Evolutionary conservation across 2,888 invertebrate genomes (phyloP).

Genomic region (Pyrgus malvae): DNA sequence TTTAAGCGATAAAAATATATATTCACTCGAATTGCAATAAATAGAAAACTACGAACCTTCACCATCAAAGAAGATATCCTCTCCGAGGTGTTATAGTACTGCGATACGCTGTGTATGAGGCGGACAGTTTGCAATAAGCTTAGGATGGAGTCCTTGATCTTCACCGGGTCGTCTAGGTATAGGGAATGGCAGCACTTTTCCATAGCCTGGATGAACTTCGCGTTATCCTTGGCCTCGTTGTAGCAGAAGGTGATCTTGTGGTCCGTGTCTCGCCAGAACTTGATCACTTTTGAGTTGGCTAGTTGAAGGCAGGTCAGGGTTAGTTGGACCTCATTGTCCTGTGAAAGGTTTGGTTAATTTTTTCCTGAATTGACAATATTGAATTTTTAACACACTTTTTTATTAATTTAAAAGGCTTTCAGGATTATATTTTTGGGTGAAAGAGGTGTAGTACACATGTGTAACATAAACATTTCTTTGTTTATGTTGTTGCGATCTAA

Average conservation of each 20-base stretch:
- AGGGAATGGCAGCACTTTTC: slow-evolving; percentile 97
- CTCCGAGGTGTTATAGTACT: slow-evolving; percentile 98
- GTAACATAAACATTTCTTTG: too few relatives aligned
- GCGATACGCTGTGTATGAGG: slow-evolving; percentile 96
- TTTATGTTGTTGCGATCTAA: too few relatives aligned
- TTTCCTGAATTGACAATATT: too few relatives aligned
- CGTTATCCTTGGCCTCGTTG: slow-evolving; percentile 97
- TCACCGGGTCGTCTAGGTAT: slow-evolving; percentile 95
- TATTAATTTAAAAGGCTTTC: too few relatives aligned
- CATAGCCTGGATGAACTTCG: slow-evolving; percentile 94
- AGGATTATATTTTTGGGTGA: too few relatives aligned
- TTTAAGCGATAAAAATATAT: too few relatives aligned
- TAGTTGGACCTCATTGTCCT: slow-evolving; percentile 88
- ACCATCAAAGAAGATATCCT: slow-evolving; percentile 97
- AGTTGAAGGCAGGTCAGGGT: slow-evolving; percentile 89
- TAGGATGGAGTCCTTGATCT: slow-evolving; percentile 94
- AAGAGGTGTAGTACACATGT: too few relatives aligned
- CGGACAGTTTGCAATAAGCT: slow-evolving; percentile 95
- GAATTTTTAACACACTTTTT: too few relatives aligned
- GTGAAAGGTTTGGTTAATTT: slow-evolving; percentile 28
- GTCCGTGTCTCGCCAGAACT: slow-evolving; percentile 92
- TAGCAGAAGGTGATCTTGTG: slow-evolving; percentile 96
- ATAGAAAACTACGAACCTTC: slow-evolving; percentile 84
- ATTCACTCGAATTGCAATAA: not conserved
- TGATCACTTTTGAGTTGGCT: slow-evolving; percentile 89